A percentile compares a stretch with the other conserved stretches of the same genome.
Conservation (phyloP, 2,888 invertebrate species). For the Mayetiola destructor region DNA sequence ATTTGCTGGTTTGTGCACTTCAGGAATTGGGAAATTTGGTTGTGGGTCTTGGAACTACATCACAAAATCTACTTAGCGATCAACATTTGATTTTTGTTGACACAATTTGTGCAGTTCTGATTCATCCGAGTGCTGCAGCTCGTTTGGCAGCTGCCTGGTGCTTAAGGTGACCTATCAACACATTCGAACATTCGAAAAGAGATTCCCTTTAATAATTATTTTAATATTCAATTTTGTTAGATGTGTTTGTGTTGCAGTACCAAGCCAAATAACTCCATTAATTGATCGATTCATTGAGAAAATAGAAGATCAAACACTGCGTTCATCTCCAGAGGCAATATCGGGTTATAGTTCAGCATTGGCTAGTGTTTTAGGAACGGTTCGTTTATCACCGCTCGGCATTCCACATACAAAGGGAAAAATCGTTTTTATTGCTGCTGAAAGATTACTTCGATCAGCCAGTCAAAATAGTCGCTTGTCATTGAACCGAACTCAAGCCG, state of each 20-base stretch:
- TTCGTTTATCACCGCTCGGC: slow-evolving; percentile 76
- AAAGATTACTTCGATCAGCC: slow-evolving; percentile 88
- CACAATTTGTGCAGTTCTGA: slow-evolving; percentile 52
- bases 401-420: slow-evolving; percentile 95
- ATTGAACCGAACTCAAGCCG: slow-evolving; percentile 87
- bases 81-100: slow-evolving; percentile 58
- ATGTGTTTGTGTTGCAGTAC: slow-evolving; percentile 84
- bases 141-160: slow-evolving; percentile 92
- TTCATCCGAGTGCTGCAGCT: slow-evolving; percentile 89
- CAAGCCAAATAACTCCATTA: slow-evolving; percentile 84
- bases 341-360: slow-evolving; percentile 86
- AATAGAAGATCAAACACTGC: slow-evolving; percentile 64
- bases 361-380: slow-evolving; percentile 85
- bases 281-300: slow-evolving; percentile 81
- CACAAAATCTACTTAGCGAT: slow-evolving; percentile 78
- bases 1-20: slow-evolving; percentile 80
- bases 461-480: slow-evolving; percentile 93
- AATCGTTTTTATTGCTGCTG: slow-evolving; percentile 92
- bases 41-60: slow-evolving; percentile 84
- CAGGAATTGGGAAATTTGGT: slow-evolving; percentile 87
- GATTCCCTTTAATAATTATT: background rate
- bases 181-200: background rate
- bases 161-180: slow-evolving; percentile 35
- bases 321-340: slow-evolving; percentile 78
- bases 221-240: slow-evolving; percentile 26